These are phyloP conservation scores for Mythimna pallens DNA, from an alignment of 2,888 invertebrate genomes.

Conservation along the genomic window DNA sequence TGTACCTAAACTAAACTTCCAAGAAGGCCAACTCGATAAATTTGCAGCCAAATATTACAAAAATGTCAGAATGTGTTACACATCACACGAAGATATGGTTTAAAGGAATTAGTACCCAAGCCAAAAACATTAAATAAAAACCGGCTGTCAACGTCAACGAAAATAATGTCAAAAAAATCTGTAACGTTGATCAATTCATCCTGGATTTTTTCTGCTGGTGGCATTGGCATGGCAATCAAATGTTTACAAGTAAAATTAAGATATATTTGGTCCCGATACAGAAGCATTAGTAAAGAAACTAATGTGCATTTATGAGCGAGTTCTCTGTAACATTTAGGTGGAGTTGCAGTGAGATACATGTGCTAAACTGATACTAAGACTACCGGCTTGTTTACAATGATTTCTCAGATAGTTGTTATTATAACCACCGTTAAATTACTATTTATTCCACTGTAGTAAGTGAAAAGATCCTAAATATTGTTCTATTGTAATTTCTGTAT, in stretches of 20 bases:
- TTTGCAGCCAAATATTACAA: no score
- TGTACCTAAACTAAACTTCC: no score
- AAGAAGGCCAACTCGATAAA: no score
- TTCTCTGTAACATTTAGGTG: not conserved
- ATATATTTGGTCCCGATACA: not conserved
- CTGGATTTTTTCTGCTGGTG: slow-evolving; percentile 23
- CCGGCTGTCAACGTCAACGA: slow-evolving; percentile 28
- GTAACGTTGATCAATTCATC: slow-evolving; percentile 1
- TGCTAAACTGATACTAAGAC: slow-evolving; percentile 10
- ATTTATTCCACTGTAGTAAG: slow-evolving; percentile 95
- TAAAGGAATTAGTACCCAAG: no score
- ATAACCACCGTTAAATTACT: slow-evolving; percentile 93
- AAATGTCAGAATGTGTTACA: no score
- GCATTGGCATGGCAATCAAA: slow-evolving; percentile 47
- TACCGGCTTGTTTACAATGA: slow-evolving; percentile 77
- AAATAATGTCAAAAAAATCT: slow-evolving; percentile 5
- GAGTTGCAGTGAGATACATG: not conserved
- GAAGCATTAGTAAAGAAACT: slow-evolving; percentile 1
- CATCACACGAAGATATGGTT: no score
- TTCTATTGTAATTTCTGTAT: not conserved
- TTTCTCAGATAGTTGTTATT: slow-evolving; percentile 86
- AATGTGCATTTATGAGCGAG: not conserved
- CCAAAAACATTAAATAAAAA: no score
- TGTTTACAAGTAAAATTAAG: slow-evolving; percentile 26
- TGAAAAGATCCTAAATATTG: slow-evolving; percentile 62